Evolutionary conservation across 2,888 invertebrate genomes (phyloP), one percentile per base, ranked within the genome.

Genomic region (Digitonthophagus gazella): DNA sequence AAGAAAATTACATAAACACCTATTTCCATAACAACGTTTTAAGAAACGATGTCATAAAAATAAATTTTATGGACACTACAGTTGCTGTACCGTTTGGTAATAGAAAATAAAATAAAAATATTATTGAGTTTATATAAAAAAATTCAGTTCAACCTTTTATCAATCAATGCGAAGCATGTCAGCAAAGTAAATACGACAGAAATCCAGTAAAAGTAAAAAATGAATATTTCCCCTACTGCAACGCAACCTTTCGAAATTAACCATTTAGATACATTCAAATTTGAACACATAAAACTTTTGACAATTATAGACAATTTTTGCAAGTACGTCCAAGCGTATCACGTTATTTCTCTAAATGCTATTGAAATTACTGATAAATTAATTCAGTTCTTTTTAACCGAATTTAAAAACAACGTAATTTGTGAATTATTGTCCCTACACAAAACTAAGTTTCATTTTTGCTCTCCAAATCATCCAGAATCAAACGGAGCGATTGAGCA

Each of bases 391-490:
- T 63, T 71, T 54, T 66, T 58, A 22, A 61, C 66, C 18, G 69
- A 70, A 67, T 64, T 71, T 44, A 67, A 64, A 64, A 70, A 61
- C 55, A 58, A 22, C 65, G 61, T 22, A n/a, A 18, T 67, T 8
- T 15, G 55, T 57, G 20, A 67, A 22, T 22, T 63, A 8, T 68
- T 61, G 16, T 6, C 63, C 15, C 14, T 67, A n/a, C 67, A 69
- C 55, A 71, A 67, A n/a, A 72, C 67, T 15, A 28, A 64, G 63
- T 54, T 69, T 65, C 71, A 72, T n/a, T 64, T 64, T 14, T 22
- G n/a, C 20, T 22, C 64, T 2, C 64, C 22, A n/a, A n/a, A n/a
- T 6, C 14, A 65, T 56, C 65, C 54, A 1, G 2, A 65, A 56
- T 65, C 65, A 11, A 65, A 65, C 22, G 65, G 65, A 4, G 14